Evolutionary conservation across 2,888 invertebrate species (phyloP).

Genomic region (Mayetiola destructor): DNA sequence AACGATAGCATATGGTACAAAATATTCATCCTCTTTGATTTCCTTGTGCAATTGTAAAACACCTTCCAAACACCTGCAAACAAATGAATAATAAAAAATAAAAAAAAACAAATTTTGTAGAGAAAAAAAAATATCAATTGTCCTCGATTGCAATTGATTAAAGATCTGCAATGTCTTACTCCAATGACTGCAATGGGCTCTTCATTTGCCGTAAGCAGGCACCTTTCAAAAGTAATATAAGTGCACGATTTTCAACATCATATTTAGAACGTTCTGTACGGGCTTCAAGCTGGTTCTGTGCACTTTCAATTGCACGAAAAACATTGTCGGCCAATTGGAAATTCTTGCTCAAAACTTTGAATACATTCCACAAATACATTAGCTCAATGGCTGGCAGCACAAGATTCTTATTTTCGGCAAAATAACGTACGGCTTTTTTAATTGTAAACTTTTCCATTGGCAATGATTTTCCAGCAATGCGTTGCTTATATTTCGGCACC

Average conservation of each 20-base stretch:
- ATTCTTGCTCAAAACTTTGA: slow-evolving; percentile 63
- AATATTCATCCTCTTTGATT: slow-evolving; percentile 66
- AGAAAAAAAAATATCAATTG: not conserved
- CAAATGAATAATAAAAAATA: not conserved
- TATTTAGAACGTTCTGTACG: slow-evolving; percentile 28
- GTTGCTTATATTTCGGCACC: slow-evolving; percentile 69
- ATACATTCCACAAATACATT: slow-evolving; percentile 86
- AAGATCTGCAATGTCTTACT: slow-evolving; percentile 37
- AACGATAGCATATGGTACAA: slow-evolving; percentile 72
- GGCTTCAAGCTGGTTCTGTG: slow-evolving; percentile 27
- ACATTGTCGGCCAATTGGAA: slow-evolving; percentile 45
- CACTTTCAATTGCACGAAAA: slow-evolving; percentile 46
- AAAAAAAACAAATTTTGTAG: not conserved
- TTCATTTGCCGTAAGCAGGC: slow-evolving; percentile 67
- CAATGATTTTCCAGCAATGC: slow-evolving; percentile 89
- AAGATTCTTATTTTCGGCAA: slow-evolving; percentile 55
- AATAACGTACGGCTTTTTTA: slow-evolving; percentile 68
- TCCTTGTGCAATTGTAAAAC: slow-evolving; percentile 45
- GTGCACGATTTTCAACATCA: slow-evolving; percentile 55
- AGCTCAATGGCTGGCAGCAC: slow-evolving; percentile 75
- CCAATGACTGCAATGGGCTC: slow-evolving; percentile 60
- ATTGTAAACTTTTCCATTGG: slow-evolving; percentile 94
- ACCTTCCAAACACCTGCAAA: slow-evolving; percentile 24
- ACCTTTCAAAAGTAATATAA: slow-evolving; percentile 66
- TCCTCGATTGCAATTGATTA: not conserved